Evolutionary conservation across 2,888 invertebrate species (phyloP).

Genomic region (Coremacera marginata): DNA sequence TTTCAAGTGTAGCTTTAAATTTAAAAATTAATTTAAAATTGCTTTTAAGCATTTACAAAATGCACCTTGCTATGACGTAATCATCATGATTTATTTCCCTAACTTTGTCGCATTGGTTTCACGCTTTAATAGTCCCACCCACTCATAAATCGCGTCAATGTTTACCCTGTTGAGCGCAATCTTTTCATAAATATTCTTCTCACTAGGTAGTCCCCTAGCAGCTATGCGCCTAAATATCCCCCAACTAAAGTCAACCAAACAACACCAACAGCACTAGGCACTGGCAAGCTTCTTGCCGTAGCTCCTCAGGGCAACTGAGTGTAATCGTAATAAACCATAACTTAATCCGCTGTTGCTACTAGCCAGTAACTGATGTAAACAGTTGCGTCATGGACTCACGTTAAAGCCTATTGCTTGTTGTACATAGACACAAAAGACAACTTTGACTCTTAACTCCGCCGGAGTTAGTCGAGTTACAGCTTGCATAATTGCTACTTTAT

Average conservation of each 20-base stretch:
- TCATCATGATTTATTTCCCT: not conserved
- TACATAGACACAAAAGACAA: too few relatives aligned
- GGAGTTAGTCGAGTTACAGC: not conserved
- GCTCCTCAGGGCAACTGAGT: not conserved
- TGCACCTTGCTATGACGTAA: not conserved
- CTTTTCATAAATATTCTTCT: not conserved
- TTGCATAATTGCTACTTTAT: not conserved
- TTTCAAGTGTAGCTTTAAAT: not conserved
- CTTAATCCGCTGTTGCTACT: conserved; percentile 16
- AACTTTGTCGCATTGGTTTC: not conserved
- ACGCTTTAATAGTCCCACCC: not conserved
- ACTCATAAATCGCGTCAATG: not conserved
- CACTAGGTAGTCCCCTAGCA: not conserved
- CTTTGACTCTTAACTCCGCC: too few relatives aligned
- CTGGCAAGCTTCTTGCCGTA: not conserved
- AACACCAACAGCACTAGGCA: too few relatives aligned
- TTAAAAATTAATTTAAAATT: not conserved
- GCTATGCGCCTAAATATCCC: not conserved
- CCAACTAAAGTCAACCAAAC: too few relatives aligned
- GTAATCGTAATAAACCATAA: conserved; percentile 20
- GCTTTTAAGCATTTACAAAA: not conserved
- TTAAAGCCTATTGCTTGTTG: not conserved
- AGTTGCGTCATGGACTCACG: conserved; percentile 11
- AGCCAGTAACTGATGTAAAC: not conserved
- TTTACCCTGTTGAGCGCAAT: not conserved